These are phyloP conservation scores for Oscheius sp. DNA, from an alignment of 2,888 invertebrate species.

Conservation along the genomic window DNA sequence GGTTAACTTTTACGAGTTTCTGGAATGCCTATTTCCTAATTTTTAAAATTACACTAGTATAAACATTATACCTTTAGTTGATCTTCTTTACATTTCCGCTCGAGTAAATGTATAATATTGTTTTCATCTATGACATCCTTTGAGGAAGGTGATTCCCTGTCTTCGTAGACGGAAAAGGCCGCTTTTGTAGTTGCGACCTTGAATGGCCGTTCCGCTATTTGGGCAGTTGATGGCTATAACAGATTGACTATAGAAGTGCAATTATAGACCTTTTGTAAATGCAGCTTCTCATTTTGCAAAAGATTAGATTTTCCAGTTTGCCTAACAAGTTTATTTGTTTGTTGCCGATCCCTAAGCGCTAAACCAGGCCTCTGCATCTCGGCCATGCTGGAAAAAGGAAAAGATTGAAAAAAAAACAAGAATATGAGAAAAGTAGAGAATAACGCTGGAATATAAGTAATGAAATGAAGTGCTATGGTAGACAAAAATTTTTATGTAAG, in stretches of 20 bases:
- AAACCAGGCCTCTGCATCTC: conserved; percentile 10
- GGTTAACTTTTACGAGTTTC: background rate
- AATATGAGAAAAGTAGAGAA: no score
- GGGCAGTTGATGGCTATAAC: no score
- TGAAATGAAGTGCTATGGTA: no score
- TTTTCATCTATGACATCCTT: conserved; percentile 20
- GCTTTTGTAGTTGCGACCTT: background rate
- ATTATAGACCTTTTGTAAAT: background rate
- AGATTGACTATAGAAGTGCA: no score
- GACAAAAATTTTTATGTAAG: no score
- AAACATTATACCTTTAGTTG: background rate
- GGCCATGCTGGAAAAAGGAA: conserved; percentile 19
- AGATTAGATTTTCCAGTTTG: conserved; percentile 28
- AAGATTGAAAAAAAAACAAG: no score
- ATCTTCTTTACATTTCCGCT: conserved; percentile 28
- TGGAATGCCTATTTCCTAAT: background rate
- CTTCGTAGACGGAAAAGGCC: conserved; percentile 24
- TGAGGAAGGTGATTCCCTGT: background rate
- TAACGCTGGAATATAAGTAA: no score
- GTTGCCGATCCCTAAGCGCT: conserved; percentile 3
- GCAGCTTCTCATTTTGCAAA: background rate
- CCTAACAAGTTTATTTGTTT: conserved; percentile 19
- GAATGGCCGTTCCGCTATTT: background rate
- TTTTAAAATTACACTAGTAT: background rate
- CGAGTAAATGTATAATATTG: conserved; percentile 34